Evolutionary conservation across 2,113 vertebrate species (phyloP).

Genomic region (Mesembrinibis cayennensis): DNA sequence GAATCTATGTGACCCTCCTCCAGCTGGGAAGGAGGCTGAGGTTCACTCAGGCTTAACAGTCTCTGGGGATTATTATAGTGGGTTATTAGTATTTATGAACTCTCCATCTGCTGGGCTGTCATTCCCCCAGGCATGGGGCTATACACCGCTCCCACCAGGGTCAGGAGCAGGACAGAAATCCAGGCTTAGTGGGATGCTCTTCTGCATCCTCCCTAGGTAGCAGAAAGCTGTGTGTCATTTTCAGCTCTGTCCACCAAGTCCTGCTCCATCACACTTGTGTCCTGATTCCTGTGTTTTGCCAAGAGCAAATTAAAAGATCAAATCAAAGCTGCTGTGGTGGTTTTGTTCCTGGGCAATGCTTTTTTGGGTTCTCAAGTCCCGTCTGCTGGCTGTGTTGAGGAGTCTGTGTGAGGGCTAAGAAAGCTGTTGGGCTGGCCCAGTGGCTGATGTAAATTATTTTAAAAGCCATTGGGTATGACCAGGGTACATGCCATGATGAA

Average conservation of each 20-base stretch:
- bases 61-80: background rate
- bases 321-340: background rate
- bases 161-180: background rate
- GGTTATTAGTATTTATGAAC: background rate
- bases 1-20: background rate
- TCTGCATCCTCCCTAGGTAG: background rate
- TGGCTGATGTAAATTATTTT: background rate
- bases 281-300: background rate
- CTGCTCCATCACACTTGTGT: background rate
- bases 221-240: background rate
- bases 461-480: background rate
- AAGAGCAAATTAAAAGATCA: background rate
- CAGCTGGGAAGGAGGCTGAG: background rate
- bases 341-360: background rate
- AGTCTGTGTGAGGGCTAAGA: background rate
- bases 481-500: background rate
- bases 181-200: background rate
- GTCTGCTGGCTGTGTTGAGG: background rate
- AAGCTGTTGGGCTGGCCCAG: background rate
- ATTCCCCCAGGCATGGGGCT: background rate
- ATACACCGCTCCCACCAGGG: fast-evolving
- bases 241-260: background rate
- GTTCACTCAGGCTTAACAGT: background rate
- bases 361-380: background rate
- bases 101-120: background rate